Evolutionary conservation across 1,140 invertebrate species (phyloP), one percentile per base, ranked within the genome.

Genomic region (Aphaenogaster rudis): DNA sequence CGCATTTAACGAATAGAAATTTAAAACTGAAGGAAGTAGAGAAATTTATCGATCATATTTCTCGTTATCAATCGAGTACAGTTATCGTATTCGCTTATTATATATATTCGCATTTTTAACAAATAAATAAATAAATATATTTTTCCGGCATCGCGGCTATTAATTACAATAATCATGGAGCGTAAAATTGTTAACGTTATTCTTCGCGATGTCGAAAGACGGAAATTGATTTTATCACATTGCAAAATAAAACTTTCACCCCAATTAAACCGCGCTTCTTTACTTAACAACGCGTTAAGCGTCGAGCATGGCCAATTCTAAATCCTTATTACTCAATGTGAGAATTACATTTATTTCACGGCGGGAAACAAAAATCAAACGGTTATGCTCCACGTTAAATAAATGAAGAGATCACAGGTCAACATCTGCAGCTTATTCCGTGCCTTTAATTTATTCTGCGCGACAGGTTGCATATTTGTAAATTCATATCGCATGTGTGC

Each of bases 211-310:
- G 69, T 54, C 36, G 78, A 57, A 69, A 71, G 48, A 71, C 36
- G 64, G 78, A 81, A 81, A 71, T 81, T 54, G 36, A 57, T 69
- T 71, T 81, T 81, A 71, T 71, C 48, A 33, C 8, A 17, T 81
- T 71, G 21, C 6, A 36, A 42, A 69, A 57, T 79, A 21, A 71
- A 80, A 81, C 63, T 81, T 81, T 57, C 21, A 36, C 61, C 36
- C 15, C 48, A 80, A 80, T 80, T 80, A 69, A 21, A 39, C n/a
- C 21, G 2, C 48, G 8, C 63, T 69, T 69, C 13, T 66, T 8
- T 66, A 17, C 69, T 52, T 57, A 71, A 81, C 57, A 8, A 36
- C 8, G 48, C 36, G 52, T 45, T 57, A 33, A 69, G 39, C 48
- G 33, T 50, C 33, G 36, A 28, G 48, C 33, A 50, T 21, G 45